These are phyloP conservation scores for Watsonalla binaria DNA, from an alignment of 2,888 invertebrate species.

Conservation along the genomic window DNA sequence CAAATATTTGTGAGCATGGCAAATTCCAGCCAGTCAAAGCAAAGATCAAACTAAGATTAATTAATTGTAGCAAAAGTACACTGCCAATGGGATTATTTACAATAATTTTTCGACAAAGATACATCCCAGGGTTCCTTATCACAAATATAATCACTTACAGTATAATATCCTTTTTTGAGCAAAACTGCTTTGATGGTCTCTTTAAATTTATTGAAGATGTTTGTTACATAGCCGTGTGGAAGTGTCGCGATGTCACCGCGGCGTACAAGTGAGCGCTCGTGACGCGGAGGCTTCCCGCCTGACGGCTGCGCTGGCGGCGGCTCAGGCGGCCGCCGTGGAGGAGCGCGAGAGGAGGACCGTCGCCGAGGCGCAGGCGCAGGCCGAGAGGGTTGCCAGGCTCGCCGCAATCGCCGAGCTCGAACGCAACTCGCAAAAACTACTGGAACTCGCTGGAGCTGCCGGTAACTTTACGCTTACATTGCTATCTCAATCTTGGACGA, in stretches of 20 bases:
- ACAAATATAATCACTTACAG: no score
- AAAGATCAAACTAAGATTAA: no score
- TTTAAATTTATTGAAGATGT: no score
- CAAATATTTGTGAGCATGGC: no score
- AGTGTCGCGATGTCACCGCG: conserved; percentile 74
- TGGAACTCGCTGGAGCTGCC: conserved; percentile 75
- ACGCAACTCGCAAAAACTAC: conserved; percentile 84
- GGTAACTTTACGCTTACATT: conserved; percentile 41
- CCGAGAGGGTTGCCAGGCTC: conserved; percentile 85
- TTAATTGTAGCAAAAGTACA: no score
- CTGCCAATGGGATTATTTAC: no score
- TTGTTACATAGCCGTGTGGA: conserved; percentile 44
- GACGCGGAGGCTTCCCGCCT: conserved; percentile 82
- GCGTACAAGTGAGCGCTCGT: conserved; percentile 82
- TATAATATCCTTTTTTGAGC: no score
- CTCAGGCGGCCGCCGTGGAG: conserved; percentile 80
- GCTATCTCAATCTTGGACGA: not conserved
- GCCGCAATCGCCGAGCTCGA: conserved; percentile 86
- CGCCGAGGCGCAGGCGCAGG: conserved; percentile 80
- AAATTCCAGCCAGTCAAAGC: no score
- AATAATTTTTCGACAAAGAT: no score
- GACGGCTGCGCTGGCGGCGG: conserved; percentile 76
- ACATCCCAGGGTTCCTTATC: no score
- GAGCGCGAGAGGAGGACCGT: conserved; percentile 78
- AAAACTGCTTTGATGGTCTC: no score